A percentile compares a stretch with the other conserved stretches of the same genome.
phyloP scores from a whole-genome alignment of 2,888 invertebrate species.

The Nemoura dubitans region DNA sequence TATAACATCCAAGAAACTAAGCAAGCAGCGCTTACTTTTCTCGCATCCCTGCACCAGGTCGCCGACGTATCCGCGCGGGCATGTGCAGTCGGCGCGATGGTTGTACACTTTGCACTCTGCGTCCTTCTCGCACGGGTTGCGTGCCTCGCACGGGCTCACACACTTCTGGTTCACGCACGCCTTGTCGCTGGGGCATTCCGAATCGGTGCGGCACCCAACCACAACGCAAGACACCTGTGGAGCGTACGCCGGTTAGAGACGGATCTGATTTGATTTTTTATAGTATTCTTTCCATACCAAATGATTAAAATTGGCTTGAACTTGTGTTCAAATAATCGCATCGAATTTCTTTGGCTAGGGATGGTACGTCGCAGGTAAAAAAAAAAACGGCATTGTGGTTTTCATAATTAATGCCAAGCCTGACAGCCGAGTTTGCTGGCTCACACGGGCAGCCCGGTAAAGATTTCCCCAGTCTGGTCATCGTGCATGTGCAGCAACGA shows the following conservation, averaged over 20 bases:
- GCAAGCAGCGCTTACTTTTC: conserved; percentile 45
- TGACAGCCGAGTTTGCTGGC: too few species aligned
- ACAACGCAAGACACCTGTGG: conserved; percentile 71
- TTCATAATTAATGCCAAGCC: too few species aligned
- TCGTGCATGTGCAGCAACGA: too few species aligned
- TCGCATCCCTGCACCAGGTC: conserved; percentile 60
- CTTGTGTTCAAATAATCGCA: too few species aligned
- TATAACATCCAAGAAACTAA: neutral
- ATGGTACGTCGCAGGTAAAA: too few species aligned
- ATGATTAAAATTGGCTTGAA: too few species aligned
- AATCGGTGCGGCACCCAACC: conserved; percentile 82
- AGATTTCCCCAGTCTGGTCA: too few species aligned
- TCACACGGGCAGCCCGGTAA: too few species aligned
- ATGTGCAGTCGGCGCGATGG: conserved; percentile 81
- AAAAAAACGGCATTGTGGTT: too few species aligned
- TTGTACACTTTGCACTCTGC: conserved; percentile 80
- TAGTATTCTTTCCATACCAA: too few species aligned
- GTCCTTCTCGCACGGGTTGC: conserved; percentile 74
- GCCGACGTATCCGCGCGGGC: conserved; percentile 78
- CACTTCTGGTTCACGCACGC: conserved; percentile 86
- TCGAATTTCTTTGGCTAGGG: too few species aligned
- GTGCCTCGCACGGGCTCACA: conserved; percentile 75
- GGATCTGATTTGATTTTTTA: too few species aligned
- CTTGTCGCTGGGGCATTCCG: conserved; percentile 81
- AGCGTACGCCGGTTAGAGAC: neutral